Evolutionary conservation across 2,888 invertebrate genomes (phyloP), one percentile per base, ranked within the genome.

Genomic region (Molanna angustata): DNA sequence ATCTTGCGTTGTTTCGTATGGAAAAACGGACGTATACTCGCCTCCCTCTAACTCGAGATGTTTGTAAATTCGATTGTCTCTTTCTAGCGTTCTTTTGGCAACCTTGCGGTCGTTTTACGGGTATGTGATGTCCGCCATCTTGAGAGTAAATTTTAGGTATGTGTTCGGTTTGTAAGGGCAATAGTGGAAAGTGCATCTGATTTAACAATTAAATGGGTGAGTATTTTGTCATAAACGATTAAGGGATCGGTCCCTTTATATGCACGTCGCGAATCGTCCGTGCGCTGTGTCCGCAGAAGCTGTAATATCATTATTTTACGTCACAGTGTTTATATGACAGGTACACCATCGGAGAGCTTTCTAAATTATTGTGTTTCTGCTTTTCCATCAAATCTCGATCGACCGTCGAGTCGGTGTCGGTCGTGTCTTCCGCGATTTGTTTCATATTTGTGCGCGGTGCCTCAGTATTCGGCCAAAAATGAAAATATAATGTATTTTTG

Each of bases 91-190:
- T 37, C 35, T 39, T 47, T 39, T 75, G 76, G 74, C 76, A 76
- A 77, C 76, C 74, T 76, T 76, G 76, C 76, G 69, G 75, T 73
- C 75, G 76, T 77, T 50, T 19, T 76, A 74, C 71, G 73, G 72
- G 74, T 75, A 73, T 73, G 74, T 75, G 75, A 75, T 74, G 72
- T 79, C 76, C 79, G 80, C 80, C 80, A 80, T 80, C 78, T 80
- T 80, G 80, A 78, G 80, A 80, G 74, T 74, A 73, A 75, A 76
- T 79, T 78, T 54, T 73, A 78, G 78, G 79, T 79, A 78, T 79
- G 76, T 77, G 54, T 57, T 70, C 71, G 72, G 73, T 76, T 72
- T 74, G 74, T 72, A 72, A 71, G 63, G 70, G 65, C 71, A 67
- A 69, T 71, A 67, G 72, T 74, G 70, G 69, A 69, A 70, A 69